These are phyloP conservation scores for Apis florea DNA, from an alignment of 1,140 invertebrate genomes.

Conservation along the genomic window DNA sequence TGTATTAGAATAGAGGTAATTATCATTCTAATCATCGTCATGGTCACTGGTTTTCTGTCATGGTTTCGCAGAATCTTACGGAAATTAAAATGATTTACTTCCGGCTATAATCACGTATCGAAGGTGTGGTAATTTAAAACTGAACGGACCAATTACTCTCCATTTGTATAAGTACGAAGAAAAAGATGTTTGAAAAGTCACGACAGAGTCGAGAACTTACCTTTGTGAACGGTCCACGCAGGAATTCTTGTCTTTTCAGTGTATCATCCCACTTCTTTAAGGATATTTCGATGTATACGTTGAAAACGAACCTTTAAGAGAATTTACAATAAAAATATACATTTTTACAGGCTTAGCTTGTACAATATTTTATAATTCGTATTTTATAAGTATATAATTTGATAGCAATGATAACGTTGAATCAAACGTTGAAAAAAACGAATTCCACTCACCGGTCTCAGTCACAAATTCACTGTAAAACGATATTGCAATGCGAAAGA, in stretches of 20 bases:
- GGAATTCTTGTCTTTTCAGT: conserved; percentile 63
- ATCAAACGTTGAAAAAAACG: neutral
- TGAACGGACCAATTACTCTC: neutral
- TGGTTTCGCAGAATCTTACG: conserved; percentile 59
- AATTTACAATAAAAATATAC: neutral
- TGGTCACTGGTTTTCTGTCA: conserved; percentile 69
- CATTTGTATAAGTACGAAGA: neutral
- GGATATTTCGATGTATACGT: conserved; percentile 1
- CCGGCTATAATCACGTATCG: conserved; percentile 54
- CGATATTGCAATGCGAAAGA: neutral
- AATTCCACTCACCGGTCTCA: conserved; percentile 33
- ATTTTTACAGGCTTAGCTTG: neutral
- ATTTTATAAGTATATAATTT: conserved; percentile 16
- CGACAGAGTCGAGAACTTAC: conserved; percentile 62
- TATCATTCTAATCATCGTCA: conserved; percentile 56
- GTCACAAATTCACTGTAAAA: neutral
- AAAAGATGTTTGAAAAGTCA: conserved; percentile 1
- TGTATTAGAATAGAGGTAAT: conserved; percentile 26
- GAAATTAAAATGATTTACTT: conserved; percentile 64
- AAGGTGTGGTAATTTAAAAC: conserved; percentile 31
- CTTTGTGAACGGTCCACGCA: conserved; percentile 70
- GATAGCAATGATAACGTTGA: neutral
- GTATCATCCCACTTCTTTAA: conserved; percentile 63
- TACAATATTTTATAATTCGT: conserved; percentile 8
- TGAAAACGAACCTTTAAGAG: neutral